These are phyloP conservation scores for Ormyrus labotus DNA, from an alignment of 2,888 invertebrate species.

Conservation along the genomic window DNA sequence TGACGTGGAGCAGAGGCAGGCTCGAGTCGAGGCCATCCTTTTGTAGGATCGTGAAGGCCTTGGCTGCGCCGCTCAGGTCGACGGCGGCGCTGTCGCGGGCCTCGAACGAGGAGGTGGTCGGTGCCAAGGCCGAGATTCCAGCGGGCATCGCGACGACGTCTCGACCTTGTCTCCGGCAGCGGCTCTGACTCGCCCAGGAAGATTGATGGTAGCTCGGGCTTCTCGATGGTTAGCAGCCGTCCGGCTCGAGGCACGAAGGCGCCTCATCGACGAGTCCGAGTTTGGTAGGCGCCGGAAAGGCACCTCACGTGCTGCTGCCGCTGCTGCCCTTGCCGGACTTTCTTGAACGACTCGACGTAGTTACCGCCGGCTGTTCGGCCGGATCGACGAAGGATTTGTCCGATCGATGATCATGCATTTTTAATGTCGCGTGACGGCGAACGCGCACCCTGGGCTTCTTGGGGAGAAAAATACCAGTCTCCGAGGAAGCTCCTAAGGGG, in stretches of 20 bases:
- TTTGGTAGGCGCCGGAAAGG: neutral
- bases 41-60: slow-evolving; percentile 70
- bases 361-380: no score
- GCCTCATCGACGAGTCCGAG: slow-evolving; percentile 54
- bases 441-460: slow-evolving; percentile 30
- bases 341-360: neutral
- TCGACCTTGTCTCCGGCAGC: slow-evolving; percentile 22
- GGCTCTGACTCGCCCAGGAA: neutral
- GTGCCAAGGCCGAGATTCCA: slow-evolving; percentile 68
- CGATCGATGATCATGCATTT: slow-evolving; percentile 58
- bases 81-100: slow-evolving; percentile 46
- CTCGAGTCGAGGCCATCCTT: slow-evolving; percentile 67
- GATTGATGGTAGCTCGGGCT: slow-evolving; percentile 20
- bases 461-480: slow-evolving; percentile 14
- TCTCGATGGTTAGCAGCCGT: slow-evolving; percentile 33
- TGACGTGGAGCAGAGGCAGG: slow-evolving; percentile 68
- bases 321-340: slow-evolving; percentile 2
- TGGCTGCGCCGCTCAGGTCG: slow-evolving; percentile 52
- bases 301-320: neutral
- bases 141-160: slow-evolving; percentile 64
- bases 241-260: slow-evolving; percentile 39
- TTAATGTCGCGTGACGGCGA: slow-evolving; percentile 60
- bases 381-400: slow-evolving; percentile 12
- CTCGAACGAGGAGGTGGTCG: slow-evolving; percentile 61
- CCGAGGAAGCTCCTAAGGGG: slow-evolving; percentile 28